phyloP scores from a whole-genome alignment of 2,797 vertebrate genomes.

The Emys orbicularis region DNA sequence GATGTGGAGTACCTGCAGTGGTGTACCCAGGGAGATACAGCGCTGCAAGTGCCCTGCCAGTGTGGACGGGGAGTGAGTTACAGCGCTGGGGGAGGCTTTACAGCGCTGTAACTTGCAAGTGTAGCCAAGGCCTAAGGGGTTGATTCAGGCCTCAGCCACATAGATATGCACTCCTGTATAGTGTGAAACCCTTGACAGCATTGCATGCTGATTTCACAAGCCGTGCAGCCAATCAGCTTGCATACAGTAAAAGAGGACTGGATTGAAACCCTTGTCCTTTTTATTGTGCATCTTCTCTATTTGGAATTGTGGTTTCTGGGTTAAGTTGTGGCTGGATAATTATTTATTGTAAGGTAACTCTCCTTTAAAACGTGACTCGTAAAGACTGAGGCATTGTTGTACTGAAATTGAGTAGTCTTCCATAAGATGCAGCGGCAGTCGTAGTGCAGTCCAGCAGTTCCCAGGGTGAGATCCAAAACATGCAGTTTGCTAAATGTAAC shows the following conservation, averaged over 20 bases:
- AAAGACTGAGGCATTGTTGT: not conserved
- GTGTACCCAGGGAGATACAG: no score
- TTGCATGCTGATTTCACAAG: constrained; percentile 33
- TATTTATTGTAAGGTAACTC: not conserved
- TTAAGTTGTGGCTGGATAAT: not conserved
- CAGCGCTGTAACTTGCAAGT: no score
- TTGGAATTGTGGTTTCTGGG: not conserved
- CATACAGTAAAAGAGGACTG: not conserved
- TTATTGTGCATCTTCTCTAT: not conserved
- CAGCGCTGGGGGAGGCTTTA: no score
- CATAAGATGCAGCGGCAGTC: not conserved
- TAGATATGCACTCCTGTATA: not conserved
- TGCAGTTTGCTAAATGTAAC: not conserved
- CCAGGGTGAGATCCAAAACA: not conserved
- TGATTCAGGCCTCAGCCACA: not conserved
- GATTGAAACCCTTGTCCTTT: not conserved
- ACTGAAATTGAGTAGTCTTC: not conserved
- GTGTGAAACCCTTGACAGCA: not conserved
- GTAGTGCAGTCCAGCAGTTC: not conserved
- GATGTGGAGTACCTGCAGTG: no score
- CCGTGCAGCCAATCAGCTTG: not conserved
- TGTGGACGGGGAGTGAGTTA: no score
- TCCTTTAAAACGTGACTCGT: not conserved
- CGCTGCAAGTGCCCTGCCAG: no score
- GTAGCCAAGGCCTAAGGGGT: no score